These are phyloP conservation scores for Erythrolamprus reginae DNA, from an alignment of 2,113 vertebrate species.

Conservation along the genomic window DNA sequence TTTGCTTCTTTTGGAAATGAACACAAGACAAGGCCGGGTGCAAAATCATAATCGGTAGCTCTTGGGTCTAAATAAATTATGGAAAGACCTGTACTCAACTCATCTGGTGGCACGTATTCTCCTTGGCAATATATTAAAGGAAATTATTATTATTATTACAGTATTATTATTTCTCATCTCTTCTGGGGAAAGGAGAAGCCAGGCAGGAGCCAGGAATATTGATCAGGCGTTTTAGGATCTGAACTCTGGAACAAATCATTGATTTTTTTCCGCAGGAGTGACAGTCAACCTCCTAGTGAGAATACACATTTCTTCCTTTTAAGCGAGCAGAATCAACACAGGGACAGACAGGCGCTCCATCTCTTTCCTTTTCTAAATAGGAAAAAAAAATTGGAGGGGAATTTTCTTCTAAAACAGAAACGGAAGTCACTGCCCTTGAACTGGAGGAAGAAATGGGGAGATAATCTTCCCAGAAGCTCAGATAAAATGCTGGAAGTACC, in stretches of 20 bases:
- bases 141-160: background rate
- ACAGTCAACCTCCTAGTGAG: background rate
- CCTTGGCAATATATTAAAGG: background rate
- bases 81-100: background rate
- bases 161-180: background rate
- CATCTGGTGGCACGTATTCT: background rate
- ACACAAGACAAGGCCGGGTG: background rate
- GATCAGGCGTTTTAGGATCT: background rate
- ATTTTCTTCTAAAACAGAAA: background rate
- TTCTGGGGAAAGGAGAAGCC: background rate
- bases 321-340: background rate
- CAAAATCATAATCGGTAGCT: background rate
- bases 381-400: no score
- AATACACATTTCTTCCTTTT: background rate
- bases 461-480: background rate
- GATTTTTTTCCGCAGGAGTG: background rate
- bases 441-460: background rate
- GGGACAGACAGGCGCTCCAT: background rate
- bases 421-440: background rate
- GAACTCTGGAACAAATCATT: background rate
- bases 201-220: constrained; percentile 6
- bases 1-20: background rate
- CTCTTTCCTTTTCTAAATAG: background rate
- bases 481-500: background rate
- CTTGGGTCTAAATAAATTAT: background rate